Base-by-base conservation (phyloP, 1,140 invertebrate species). In the Bombus difficillimus region DNA sequence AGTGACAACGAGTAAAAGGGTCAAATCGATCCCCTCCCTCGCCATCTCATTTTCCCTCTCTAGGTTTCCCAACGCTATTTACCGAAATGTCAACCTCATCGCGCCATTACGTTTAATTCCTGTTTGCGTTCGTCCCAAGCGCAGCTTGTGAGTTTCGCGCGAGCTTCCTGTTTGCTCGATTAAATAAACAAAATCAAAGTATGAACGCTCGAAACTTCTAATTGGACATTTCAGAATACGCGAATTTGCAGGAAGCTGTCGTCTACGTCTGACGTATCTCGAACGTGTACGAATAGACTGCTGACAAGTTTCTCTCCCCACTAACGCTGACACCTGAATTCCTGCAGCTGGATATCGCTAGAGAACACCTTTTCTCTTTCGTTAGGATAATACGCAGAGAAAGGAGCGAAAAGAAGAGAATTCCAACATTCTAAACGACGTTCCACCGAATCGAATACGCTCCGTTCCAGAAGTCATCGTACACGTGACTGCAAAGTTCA, bases 131-230 rank as follows among this genome's bases (percentile, higher is more conserved):
- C 28, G 47, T 34, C 43, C 10, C 73, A 34, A 64, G 34, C 37
- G 9, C 57, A 62, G 71, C 34, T 69, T 22, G n/a, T 32, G 25
- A 69, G 18, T 41, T 64, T 78, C 69, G 73, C 62, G 18, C 43
- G 62, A 62, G 3, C 15, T 22, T 28, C 8, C n/a, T 69, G 64
- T 83, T 78, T 71, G 47, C 37, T 43, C 64, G 64, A 83, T 83
- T 71, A 28, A 83, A 78, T 71, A 68, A 83, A 84, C 64, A 84
- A 84, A 84, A 84, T 84, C 74, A 59, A 84, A 78, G 62, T 68
- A 77, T 28, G 34, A 77, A 41, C 73, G n/a, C 73, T 39, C 13
- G 82, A 8, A 78, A 83, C 43, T 84, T 77, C 82, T 71, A 84
- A 84, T 78, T 84, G 47, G 37, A 57, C 37, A 62, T 18, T 68